Evolutionary conservation across 2,113 vertebrate genomes (phyloP).

Genomic region (Lepidothrix coronata): DNA sequence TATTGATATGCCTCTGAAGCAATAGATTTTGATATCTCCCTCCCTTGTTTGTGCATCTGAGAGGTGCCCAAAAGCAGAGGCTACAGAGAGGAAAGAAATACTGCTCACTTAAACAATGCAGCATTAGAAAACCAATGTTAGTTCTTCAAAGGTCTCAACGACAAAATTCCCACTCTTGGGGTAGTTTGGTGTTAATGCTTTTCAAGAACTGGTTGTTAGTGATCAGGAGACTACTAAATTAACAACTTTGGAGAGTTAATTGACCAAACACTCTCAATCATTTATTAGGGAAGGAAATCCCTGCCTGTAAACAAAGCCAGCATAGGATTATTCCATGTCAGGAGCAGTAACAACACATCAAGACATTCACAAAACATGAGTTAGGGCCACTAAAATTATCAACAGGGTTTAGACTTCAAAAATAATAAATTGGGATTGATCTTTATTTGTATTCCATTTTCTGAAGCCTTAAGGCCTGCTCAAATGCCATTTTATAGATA

Average conservation of each 20-base stretch:
- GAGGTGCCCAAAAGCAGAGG: neutral
- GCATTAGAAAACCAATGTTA: neutral
- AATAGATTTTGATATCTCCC: neutral
- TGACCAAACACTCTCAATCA: conserved; percentile 1
- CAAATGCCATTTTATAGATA: neutral
- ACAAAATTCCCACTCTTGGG: neutral
- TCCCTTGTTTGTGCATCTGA: neutral
- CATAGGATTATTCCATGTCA: neutral
- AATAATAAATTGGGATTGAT: neutral
- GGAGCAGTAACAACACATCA: neutral
- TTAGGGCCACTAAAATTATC: neutral
- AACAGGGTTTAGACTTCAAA: neutral
- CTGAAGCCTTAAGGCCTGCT: neutral
- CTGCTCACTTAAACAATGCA: neutral
- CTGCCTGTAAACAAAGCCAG: conserved; percentile 24
- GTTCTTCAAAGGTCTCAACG: neutral
- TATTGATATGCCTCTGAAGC: neutral
- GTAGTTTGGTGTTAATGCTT: neutral
- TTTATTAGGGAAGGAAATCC: conserved; percentile 48
- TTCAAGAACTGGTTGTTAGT: neutral
- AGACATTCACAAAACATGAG: neutral
- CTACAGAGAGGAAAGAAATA: neutral
- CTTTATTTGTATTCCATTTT: neutral
- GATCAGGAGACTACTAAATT: conserved; percentile 1
- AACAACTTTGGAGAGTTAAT: conserved; percentile 19